Evolutionary conservation across 2,113 vertebrate genomes (phyloP).

Genomic region (Pseudopipra pipra): DNA sequence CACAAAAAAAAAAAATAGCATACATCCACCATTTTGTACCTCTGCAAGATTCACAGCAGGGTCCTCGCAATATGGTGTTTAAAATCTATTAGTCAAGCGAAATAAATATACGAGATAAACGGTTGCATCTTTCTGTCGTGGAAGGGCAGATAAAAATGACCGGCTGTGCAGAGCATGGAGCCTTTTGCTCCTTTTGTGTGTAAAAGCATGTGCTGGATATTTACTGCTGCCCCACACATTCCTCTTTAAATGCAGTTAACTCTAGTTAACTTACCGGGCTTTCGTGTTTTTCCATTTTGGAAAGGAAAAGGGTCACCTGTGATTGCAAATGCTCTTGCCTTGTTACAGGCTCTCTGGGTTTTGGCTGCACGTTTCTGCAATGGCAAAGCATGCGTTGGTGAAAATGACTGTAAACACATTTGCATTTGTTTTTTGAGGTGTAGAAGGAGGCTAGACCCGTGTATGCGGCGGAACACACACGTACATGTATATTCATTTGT

Average conservation of each 20-base stretch:
- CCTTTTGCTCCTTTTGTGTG: conserved; percentile 38
- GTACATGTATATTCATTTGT: not conserved
- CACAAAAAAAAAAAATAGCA: conserved; percentile 24
- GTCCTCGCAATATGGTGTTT: conserved; percentile 76
- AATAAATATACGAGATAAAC: not conserved
- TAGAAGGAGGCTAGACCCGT: not conserved
- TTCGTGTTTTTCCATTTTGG: not conserved
- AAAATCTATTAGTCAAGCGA: conserved; percentile 41
- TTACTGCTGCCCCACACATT: not conserved
- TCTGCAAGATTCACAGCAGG: conserved; percentile 66
- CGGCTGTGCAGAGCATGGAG: conserved; percentile 1
- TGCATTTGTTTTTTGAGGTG: not conserved
- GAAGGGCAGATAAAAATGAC: not conserved
- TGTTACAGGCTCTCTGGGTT: not conserved
- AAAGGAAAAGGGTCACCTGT: conserved; percentile 30
- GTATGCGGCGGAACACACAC: not conserved
- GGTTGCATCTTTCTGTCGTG: not conserved
- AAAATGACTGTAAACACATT: not conserved
- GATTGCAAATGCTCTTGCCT: not conserved
- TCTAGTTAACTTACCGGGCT: not conserved
- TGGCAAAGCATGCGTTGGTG: conserved; percentile 2
- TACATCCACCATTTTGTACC: conserved; percentile 85
- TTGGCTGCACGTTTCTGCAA: not conserved
- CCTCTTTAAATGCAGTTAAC: not conserved
- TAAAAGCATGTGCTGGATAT: conserved; percentile 27